phyloP scores from a whole-genome alignment of 2,888 invertebrate genomes.

The Herminia tarsipennalis region DNA sequence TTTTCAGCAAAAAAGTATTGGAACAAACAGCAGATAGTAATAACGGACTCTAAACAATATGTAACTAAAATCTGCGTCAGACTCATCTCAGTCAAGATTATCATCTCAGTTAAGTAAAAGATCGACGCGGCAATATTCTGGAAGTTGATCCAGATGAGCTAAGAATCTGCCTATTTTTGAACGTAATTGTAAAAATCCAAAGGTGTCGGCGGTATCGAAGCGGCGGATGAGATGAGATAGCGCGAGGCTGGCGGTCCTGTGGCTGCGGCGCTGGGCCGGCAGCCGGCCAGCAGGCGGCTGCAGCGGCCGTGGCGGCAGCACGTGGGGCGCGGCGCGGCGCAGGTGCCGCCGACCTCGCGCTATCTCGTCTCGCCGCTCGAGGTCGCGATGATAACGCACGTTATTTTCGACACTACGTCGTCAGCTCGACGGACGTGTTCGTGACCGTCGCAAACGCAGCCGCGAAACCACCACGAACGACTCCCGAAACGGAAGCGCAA shows the following conservation, averaged over 20 bases:
- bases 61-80: conserved; percentile 17
- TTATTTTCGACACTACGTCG: conserved; percentile 74
- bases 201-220: conserved; percentile 5
- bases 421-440: conserved; percentile 60
- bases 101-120: too few species aligned
- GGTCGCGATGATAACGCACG: conserved; percentile 82
- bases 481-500: conserved; percentile 67
- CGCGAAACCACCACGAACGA: conserved; percentile 62
- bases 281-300: conserved; percentile 55
- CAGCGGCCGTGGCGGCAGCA: conserved; percentile 62
- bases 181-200: conserved; percentile 39
- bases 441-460: conserved; percentile 77
- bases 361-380: conserved; percentile 81
- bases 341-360: conserved; percentile 83
- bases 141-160: conserved; percentile 10
- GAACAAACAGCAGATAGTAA: too few species aligned
- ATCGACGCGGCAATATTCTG: conserved; percentile 6
- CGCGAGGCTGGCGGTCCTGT: conserved; percentile 22
- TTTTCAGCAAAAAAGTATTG: too few species aligned
- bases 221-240: conserved; percentile 32
- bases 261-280: conserved; percentile 33
- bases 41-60: not conserved
- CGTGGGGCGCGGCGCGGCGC: conserved; percentile 71
- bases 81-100: conserved; percentile 14
- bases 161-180: conserved; percentile 19